Base-by-base conservation (phyloP, 2,113 vertebrate genomes). In the Amblyornis subalaris region DNA sequence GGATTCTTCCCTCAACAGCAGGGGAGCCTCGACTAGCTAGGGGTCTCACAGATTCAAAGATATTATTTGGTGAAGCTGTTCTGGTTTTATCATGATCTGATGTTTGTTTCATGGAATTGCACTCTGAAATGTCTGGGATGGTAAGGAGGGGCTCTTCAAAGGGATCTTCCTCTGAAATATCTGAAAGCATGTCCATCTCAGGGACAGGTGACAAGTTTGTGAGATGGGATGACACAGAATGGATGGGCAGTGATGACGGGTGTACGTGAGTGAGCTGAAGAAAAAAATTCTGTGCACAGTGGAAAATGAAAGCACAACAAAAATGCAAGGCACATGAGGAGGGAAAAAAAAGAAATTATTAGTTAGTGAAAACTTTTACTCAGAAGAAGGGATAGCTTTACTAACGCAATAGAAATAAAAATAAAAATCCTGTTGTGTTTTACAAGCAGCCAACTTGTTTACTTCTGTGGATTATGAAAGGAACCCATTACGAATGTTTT, bases 161-260 rank as follows among this genome's bases (percentile, higher is more conserved):
- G 35, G 96, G 84, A 82, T 98, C 98, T 54, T 99, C 98, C 97
- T 99, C 99, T 2, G 98, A 99, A 98, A 99, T 98, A 96, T 99
- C 99, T 50, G 99, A 99, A 73, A 99, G 97, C 66, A 98, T 89
- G 89, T 99, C 99, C 14, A 98, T 83, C 97, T 99, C 99, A 2
- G 97, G 98, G 96, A 99, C 98, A 45, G 98, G 97, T 89, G 98
- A 95, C 25, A 99, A 96, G 84, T 97, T 97, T 76, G 97, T 97
- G 42, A 97, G 97, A 80, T 98, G 97, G 86, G 97, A 98, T 94
- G 98, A 97, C 92, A 61, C 96, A 97, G 90, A 70, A 86, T 95
- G 97, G 65, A 98, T 98, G 71, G 98, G 97, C 36, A 98, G 98
- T 71, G 98, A 98, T n/a, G 98, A 95, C 2, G 98, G 97, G 75